These are phyloP conservation scores for Vanessa tameamea DNA, from an alignment of 1,140 invertebrate species.

Conservation along the genomic window DNA sequence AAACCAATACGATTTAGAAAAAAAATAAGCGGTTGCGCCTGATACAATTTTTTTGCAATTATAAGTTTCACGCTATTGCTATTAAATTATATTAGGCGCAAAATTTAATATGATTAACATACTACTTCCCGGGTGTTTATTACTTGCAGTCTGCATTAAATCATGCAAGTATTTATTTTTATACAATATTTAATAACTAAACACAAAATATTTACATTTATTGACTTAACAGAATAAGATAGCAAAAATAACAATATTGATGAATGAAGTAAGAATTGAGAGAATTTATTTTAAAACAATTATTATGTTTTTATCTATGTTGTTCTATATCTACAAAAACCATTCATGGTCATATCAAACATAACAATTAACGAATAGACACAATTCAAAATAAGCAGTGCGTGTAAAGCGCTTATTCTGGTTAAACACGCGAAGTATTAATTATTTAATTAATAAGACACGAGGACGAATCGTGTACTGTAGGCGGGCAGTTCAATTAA, in stretches of 20 bases:
- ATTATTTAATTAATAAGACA: constrained; percentile 23
- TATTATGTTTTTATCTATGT: background rate
- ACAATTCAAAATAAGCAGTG: constrained; percentile 33
- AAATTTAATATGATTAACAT: constrained; percentile 10
- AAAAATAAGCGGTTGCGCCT: constrained; percentile 1
- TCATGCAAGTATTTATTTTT: constrained; percentile 25
- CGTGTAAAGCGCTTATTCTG: constrained; percentile 33
- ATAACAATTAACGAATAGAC: constrained; percentile 11
- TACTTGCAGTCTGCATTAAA: constrained; percentile 31
- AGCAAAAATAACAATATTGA: too few species aligned
- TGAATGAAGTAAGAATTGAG: too few species aligned
- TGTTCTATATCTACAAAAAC: constrained; percentile 1
- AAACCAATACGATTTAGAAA: background rate
- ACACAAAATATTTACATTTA: too few species aligned
- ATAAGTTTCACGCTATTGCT: background rate
- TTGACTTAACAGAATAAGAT: too few species aligned
- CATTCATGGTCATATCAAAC: background rate
- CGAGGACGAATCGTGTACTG: constrained; percentile 17
- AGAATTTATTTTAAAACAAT: background rate
- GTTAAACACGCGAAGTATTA: constrained; percentile 23
- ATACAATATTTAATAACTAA: background rate
- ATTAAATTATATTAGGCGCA: constrained; percentile 26
- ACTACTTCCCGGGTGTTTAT: constrained; percentile 15
- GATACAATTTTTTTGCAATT: constrained; percentile 18
- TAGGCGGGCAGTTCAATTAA: background rate